Evolutionary conservation across 2,113 vertebrate genomes (phyloP).

Genomic region (Macquaria australasica): DNA sequence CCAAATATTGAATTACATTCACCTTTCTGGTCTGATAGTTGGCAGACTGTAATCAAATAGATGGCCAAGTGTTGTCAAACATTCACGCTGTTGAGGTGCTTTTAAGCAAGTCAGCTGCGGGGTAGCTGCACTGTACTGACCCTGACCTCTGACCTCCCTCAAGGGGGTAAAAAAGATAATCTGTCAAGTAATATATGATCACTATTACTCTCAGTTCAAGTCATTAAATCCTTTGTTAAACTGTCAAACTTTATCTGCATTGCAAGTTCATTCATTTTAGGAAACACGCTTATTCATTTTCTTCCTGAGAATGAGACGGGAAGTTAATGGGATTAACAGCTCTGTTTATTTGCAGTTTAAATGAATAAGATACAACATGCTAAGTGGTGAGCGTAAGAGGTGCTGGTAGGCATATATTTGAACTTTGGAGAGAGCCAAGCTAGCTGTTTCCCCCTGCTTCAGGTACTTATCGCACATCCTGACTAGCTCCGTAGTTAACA

Average conservation of each 20-base stretch:
- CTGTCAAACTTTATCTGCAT: constrained; percentile 7
- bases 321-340: too few relatives aligned
- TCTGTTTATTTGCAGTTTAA: too few relatives aligned
- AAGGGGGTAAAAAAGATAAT: background rate
- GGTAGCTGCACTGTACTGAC: background rate
- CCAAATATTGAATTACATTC: background rate
- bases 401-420: too few relatives aligned
- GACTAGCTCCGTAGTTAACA: too few relatives aligned
- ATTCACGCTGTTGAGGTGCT: background rate
- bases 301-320: too few relatives aligned
- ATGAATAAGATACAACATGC: too few relatives aligned
- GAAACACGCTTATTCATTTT: too few relatives aligned
- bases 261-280: background rate
- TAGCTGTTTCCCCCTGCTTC: too few relatives aligned
- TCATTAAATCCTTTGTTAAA: background rate
- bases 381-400: too few relatives aligned
- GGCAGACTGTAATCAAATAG: constrained; percentile 17
- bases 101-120: background rate
- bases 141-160: background rate
- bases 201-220: background rate
- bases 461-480: too few relatives aligned
- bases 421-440: too few relatives aligned
- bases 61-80: constrained; percentile 28
- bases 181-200: background rate
- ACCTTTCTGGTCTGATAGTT: constrained; percentile 34